phyloP scores from a whole-genome alignment of 2,797 vertebrate genomes.

The Sebastiscus tertius region DNA sequence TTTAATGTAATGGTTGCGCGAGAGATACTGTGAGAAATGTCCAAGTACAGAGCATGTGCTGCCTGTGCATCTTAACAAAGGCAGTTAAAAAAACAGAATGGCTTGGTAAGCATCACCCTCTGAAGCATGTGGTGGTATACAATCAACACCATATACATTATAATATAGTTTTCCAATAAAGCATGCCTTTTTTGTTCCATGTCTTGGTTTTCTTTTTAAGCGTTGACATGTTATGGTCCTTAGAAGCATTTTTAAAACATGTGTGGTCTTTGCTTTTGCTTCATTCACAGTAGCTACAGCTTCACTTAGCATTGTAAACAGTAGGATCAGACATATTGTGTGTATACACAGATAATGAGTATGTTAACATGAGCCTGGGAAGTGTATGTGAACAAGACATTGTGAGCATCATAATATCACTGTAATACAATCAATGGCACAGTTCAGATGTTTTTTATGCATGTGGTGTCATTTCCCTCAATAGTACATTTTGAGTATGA shows the following conservation, averaged over 20 bases:
- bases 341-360: conserved; percentile 36
- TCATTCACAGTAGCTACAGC: conserved; percentile 66
- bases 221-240: conserved; percentile 39
- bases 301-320: conserved; percentile 31
- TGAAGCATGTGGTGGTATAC: conserved; percentile 70
- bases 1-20: conserved; percentile 72
- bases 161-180: conserved; percentile 66
- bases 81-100: conserved; percentile 40
- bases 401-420: conserved; percentile 6
- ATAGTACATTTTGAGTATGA: neutral
- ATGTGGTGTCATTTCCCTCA: neutral
- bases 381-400: conserved; percentile 13
- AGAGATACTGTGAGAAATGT: conserved; percentile 56
- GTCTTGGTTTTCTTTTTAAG: conserved; percentile 55
- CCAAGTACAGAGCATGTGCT: conserved; percentile 59
- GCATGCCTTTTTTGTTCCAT: conserved; percentile 76
- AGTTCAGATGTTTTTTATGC: neutral
- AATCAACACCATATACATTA: conserved; percentile 74
- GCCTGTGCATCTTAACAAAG: conserved; percentile 46
- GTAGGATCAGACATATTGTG: conserved; percentile 26
- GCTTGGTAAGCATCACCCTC: conserved; percentile 38
- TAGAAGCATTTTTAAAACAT: conserved; percentile 54
- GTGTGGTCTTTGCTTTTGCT: conserved; percentile 54
- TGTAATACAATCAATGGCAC: conserved; percentile 32
- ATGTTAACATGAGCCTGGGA: conserved; percentile 4